phyloP scores from a whole-genome alignment of 2,888 invertebrate genomes.

The Pherbina coryleti region DNA sequence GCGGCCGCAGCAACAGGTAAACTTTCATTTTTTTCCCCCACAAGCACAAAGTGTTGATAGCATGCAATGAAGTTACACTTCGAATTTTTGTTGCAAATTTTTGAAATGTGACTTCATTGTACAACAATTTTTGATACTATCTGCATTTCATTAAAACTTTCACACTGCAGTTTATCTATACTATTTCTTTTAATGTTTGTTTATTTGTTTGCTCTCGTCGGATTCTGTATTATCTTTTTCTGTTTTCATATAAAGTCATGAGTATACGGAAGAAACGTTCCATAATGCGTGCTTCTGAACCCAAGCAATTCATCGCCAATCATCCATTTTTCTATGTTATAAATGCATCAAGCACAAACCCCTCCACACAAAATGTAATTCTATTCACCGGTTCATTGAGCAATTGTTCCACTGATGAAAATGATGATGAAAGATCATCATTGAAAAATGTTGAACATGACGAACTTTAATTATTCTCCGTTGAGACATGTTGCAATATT shows the following conservation, averaged over 20 bases:
- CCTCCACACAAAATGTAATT: neutral
- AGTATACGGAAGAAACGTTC: slow-evolving; percentile 18
- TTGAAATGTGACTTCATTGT: no score
- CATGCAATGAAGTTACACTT: neutral
- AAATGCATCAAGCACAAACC: neutral
- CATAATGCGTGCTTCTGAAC: slow-evolving; percentile 36
- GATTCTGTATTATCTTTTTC: neutral
- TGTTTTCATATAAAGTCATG: slow-evolving; percentile 12
- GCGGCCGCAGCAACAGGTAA: slow-evolving; percentile 78
- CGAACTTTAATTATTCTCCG: neutral
- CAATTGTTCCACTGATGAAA: neutral
- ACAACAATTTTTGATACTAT: neutral
- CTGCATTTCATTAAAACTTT: neutral
- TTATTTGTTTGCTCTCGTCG: neutral
- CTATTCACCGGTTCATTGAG: slow-evolving; percentile 17
- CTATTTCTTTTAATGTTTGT: neutral
- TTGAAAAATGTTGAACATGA: neutral
- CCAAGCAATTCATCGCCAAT: slow-evolving; percentile 57
- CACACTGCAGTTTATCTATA: neutral
- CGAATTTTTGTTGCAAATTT: no score
- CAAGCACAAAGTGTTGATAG: neutral
- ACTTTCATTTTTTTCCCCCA: slow-evolving; percentile 1
- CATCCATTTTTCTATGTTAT: slow-evolving; percentile 62
- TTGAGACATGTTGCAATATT: neutral
- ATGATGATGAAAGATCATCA: neutral